These are phyloP conservation scores for Dasysyrphus albostriatus DNA, from an alignment of 2,888 invertebrate genomes.

Conservation along the genomic window DNA sequence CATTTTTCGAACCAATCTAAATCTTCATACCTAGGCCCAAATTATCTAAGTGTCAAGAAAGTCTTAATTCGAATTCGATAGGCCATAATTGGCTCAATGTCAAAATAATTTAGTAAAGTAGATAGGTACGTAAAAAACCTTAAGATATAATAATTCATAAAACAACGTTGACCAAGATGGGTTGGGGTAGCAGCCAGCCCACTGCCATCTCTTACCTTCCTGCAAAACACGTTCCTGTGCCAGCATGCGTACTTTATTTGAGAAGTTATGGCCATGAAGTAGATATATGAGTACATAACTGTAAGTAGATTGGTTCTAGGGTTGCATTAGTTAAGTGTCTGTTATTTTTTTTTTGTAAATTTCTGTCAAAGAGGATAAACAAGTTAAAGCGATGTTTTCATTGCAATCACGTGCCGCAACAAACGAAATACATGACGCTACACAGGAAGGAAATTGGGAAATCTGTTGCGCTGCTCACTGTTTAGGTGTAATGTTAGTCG, in stretches of 20 bases:
- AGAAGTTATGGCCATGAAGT: background rate
- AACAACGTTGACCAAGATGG: background rate
- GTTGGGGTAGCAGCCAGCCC: background rate
- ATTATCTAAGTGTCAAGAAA: background rate
- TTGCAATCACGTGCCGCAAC: slow-evolving; percentile 7
- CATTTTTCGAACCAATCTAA: background rate
- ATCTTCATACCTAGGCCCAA: background rate
- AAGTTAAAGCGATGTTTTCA: background rate
- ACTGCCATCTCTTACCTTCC: background rate
- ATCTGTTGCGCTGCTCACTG: slow-evolving; percentile 5
- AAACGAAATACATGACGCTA: background rate
- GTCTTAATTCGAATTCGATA: background rate
- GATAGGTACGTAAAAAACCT: background rate
- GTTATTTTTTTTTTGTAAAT: background rate
- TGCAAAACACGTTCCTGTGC: background rate
- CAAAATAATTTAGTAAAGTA: background rate
- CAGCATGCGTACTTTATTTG: background rate
- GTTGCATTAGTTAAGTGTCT: background rate
- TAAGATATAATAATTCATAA: background rate
- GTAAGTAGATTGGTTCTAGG: background rate
- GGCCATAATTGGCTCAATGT: background rate
- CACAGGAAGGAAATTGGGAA: slow-evolving; percentile 1
- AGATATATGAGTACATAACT: background rate
- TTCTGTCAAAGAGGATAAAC: background rate
- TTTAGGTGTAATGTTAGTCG: background rate